These are phyloP conservation scores for Autographa pulchrina DNA, from an alignment of 2,888 invertebrate genomes.

Conservation along the genomic window DNA sequence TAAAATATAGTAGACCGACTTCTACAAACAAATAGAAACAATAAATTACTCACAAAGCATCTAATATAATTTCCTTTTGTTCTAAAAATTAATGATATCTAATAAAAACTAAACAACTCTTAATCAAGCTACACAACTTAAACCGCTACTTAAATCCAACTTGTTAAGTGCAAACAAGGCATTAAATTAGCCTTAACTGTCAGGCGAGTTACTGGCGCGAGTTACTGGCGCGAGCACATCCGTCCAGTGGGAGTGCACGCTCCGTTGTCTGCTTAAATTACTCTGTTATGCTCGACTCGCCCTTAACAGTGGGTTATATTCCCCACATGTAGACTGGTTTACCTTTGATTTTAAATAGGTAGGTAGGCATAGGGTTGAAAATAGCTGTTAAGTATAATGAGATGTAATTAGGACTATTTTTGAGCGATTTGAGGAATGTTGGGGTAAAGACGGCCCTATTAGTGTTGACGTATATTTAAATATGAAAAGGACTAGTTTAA, in stretches of 20 bases:
- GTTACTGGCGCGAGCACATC: slow-evolving; percentile 48
- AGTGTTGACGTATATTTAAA: not conserved
- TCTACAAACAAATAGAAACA: no score
- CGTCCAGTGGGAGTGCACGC: slow-evolving; percentile 65
- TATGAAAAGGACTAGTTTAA: not conserved
- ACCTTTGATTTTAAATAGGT: slow-evolving; percentile 24
- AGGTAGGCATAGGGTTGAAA: slow-evolving; percentile 25
- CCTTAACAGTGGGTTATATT: slow-evolving; percentile 57
- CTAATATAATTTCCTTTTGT: not conserved
- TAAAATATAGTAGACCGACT: no score
- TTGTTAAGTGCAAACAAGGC: slow-evolving; percentile 27
- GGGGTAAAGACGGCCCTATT: not conserved
- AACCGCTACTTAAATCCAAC: not conserved
- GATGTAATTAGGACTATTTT: slow-evolving; percentile 33
- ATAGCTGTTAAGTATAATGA: slow-evolving; percentile 30
- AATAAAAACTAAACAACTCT: not conserved
- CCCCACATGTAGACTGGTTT: slow-evolving; percentile 28
- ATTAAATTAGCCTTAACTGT: slow-evolving; percentile 47
- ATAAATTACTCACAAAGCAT: no score
- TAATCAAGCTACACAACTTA: not conserved
- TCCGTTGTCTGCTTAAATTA: slow-evolving; percentile 81
- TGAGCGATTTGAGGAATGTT: slow-evolving; percentile 25
- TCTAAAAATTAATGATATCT: not conserved
- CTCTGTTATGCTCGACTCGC: slow-evolving; percentile 75
- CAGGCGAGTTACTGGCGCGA: slow-evolving; percentile 58